Evolutionary conservation across 2,797 vertebrate genomes (phyloP).

Genomic region (Catostomus latipinnis): DNA sequence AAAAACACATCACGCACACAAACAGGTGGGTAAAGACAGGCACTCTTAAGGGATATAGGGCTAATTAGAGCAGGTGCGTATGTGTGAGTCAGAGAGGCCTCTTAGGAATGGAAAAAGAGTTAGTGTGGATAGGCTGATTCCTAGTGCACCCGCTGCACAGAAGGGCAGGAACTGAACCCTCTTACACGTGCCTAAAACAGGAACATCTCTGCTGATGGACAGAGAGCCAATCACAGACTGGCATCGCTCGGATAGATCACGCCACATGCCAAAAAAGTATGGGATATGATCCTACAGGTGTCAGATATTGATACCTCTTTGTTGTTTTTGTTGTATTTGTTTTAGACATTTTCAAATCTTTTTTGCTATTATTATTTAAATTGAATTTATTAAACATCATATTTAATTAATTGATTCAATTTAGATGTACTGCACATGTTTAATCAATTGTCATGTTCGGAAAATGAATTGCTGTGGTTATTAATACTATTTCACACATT

Average conservation of each 20-base stretch:
- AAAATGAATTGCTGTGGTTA: too few relatives aligned
- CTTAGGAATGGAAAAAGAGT: conserved; percentile 50
- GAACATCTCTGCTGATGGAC: conserved; percentile 37
- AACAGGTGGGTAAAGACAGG: conserved; percentile 27
- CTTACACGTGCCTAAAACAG: conserved; percentile 26
- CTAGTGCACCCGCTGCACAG: conserved; percentile 32
- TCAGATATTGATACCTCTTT: conserved; percentile 7
- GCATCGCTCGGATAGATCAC: background rate
- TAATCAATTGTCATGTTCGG: too few relatives aligned
- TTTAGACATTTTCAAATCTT: background rate
- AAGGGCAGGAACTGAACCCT: conserved; percentile 34
- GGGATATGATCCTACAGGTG: background rate
- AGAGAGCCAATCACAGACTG: conserved; percentile 39
- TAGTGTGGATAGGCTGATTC: conserved; percentile 35
- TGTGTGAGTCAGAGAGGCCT: conserved; percentile 41
- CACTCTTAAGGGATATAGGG: conserved; percentile 41
- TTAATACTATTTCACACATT: too few relatives aligned
- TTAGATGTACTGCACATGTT: too few relatives aligned
- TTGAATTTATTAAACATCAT: too few relatives aligned
- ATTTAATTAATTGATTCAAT: too few relatives aligned
- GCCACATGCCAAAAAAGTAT: conserved; percentile 12
- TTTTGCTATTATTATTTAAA: background rate
- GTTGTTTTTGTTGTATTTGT: background rate
- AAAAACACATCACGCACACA: conserved; percentile 30
- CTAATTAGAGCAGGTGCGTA: conserved; percentile 36